These are phyloP conservation scores for Melanogrammus aeglefinus DNA, from an alignment of 2,797 vertebrate genomes.

Conservation along the genomic window DNA sequence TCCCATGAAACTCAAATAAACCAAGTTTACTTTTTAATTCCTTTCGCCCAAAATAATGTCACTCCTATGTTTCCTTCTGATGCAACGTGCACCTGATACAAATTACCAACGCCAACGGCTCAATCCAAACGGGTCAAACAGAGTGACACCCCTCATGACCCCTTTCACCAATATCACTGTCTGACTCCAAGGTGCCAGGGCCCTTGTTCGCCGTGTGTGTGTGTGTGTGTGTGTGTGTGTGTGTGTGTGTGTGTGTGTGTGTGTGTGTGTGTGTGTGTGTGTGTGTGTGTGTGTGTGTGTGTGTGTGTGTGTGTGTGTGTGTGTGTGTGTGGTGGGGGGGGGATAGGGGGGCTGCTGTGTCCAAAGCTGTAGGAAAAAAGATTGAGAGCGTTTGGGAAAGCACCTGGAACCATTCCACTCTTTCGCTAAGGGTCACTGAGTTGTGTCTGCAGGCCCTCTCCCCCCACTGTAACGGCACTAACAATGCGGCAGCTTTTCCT, in stretches of 20 bases:
- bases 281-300: too few relatives aligned
- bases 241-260: conserved; percentile 8
- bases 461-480: conserved; percentile 61
- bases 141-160: conserved; percentile 38
- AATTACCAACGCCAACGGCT: not conserved
- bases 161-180: conserved; percentile 60
- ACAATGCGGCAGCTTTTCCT: conserved; percentile 65
- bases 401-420: conserved; percentile 77
- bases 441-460: conserved; percentile 78
- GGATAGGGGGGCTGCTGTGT: conserved; percentile 35
- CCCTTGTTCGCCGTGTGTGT: not conserved
- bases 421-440: conserved; percentile 75
- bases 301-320: too few relatives aligned
- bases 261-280: conserved; percentile 8
- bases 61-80: not conserved
- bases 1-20: not conserved
- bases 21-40: not conserved
- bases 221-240: too few relatives aligned
- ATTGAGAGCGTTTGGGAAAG: conserved; percentile 70
- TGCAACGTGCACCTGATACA: too few relatives aligned
- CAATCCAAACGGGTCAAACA: not conserved
- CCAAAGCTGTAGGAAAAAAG: conserved; percentile 64
- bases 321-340: conserved; percentile 29
- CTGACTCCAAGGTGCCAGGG: conserved; percentile 48
- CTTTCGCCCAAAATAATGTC: not conserved